Percentiles rank a stretch among this genome's conserved stretches.
Evolutionary conservation across 2,113 vertebrate species (phyloP).

Genomic region (Danionella cerebrum): DNA sequence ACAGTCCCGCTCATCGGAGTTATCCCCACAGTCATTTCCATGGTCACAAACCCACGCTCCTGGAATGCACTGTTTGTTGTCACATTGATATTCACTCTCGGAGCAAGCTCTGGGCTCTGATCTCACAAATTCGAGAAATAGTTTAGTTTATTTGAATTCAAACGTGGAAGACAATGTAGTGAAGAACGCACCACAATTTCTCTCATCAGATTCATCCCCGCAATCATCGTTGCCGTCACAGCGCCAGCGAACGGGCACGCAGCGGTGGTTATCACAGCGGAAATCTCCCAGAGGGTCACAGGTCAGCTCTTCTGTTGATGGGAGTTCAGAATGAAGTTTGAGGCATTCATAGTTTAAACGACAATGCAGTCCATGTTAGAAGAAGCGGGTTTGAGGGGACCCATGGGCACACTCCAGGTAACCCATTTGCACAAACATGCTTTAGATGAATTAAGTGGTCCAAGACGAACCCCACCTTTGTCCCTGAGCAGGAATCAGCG

Average conservation of each 20-base stretch:
- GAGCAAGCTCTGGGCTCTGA: slow-evolving; percentile 86
- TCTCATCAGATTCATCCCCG: slow-evolving; percentile 87
- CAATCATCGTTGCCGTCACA: slow-evolving; percentile 88
- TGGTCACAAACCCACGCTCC: slow-evolving; percentile 92
- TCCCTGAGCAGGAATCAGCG: too few species aligned
- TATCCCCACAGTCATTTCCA: slow-evolving; percentile 93
- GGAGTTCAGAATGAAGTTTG: too few species aligned
- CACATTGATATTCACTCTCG: slow-evolving; percentile 91
- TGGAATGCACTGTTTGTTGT: slow-evolving; percentile 85
- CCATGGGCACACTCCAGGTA: too few species aligned
- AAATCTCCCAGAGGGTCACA: slow-evolving; percentile 85
- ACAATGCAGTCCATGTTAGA: too few species aligned
- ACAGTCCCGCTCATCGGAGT: slow-evolving; percentile 96
- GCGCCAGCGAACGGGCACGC: slow-evolving; percentile 88
- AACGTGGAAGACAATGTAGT: neutral
- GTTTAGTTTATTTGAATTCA: neutral
- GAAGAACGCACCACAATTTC: slow-evolving; percentile 78
- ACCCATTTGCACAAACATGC: too few species aligned
- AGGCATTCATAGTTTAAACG: too few species aligned
- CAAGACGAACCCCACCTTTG: too few species aligned
- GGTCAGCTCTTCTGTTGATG: slow-evolving; percentile 77
- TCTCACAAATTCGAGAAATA: slow-evolving; percentile 7
- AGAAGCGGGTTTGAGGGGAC: too few species aligned
- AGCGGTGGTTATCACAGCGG: slow-evolving; percentile 87
- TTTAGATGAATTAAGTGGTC: too few species aligned